Base-by-base conservation (phyloP, 2,797 vertebrate species). In the Hirundo rustica region DNA sequence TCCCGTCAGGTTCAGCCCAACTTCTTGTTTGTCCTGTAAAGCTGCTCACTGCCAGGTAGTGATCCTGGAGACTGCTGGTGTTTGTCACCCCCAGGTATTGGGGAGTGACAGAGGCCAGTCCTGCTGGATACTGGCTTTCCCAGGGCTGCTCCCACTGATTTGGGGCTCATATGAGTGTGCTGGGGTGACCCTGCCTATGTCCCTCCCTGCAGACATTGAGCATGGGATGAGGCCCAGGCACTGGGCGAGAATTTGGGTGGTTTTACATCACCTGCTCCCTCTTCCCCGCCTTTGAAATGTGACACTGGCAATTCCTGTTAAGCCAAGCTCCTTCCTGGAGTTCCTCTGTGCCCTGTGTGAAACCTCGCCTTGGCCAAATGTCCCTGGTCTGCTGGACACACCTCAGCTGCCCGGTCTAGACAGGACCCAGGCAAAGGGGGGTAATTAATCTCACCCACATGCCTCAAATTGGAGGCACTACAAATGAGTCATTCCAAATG, bases 401-500 rank as follows among this genome's bases (percentile, higher is more conserved):
- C 91, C 93, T 93, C 45, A 7, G 0, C 71, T 93, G 88, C 88
- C 75, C 42, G 9, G 78, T 79, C 92, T 85, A 75, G 92, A 73
- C 85, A 68, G 74, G 81, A 70, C 70, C 68, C 2, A 1, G 57
- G 67, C 17, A 34, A 34, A 78, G 84, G 26, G 22, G 17, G 42
- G 61, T 80, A 40, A 84, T 96, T 92, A 94, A 83, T 89, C 53
- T 85, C 65, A 88, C 74, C 73, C 53, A 45, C 40, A n/a, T 66
- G 53, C 61, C 48, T 93, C 81, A 38, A 74, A 64, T 55, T 88
- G 62, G 53, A 92, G 80, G 32, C 54, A 20, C 68, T 61, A 36
- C 65, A 66, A 80, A 51, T 90, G 89, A 96, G 68, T 95, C 91
- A 91, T 89, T 88, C 57, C 87, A 71, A 61, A 47, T 87, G 81